Conservation (phyloP, 2,797 vertebrate genomes). For the Margarornis squamiger region DNA sequence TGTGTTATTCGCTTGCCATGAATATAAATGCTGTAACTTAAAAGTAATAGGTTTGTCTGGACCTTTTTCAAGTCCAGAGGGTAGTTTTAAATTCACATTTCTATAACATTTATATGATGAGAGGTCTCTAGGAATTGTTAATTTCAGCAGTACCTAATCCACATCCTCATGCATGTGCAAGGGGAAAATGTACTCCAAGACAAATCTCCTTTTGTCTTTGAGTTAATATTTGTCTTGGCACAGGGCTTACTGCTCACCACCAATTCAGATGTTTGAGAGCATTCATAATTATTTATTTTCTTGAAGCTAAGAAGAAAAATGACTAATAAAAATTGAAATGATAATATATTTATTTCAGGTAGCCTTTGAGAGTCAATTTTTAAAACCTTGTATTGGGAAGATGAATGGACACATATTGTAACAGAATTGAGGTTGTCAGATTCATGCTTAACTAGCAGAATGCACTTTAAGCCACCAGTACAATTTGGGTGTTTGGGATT, state of each 20-base stretch:
- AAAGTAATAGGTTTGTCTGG: background rate
- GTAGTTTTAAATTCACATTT: conserved; percentile 20
- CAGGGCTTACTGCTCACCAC: background rate
- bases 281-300: background rate
- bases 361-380: background rate
- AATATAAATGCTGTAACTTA: background rate
- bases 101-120: background rate
- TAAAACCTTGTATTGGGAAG: background rate
- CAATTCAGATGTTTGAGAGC: background rate
- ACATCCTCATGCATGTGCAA: background rate
- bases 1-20: background rate
- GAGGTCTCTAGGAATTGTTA: background rate
- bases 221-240: background rate
- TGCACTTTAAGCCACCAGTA: background rate
- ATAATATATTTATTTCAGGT: background rate
- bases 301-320: background rate
- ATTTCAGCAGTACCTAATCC: conserved; percentile 18
- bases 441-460: background rate
- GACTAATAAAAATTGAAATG: background rate
- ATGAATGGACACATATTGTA: background rate
- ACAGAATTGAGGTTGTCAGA: background rate
- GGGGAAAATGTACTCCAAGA: background rate
- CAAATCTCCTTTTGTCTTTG: background rate
- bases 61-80: background rate
- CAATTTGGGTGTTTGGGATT: background rate